Percentiles rank a stretch among this genome's conserved stretches.
phyloP scores from a whole-genome alignment of 2,113 vertebrate species.

The Lampris megalopsis region DNA sequence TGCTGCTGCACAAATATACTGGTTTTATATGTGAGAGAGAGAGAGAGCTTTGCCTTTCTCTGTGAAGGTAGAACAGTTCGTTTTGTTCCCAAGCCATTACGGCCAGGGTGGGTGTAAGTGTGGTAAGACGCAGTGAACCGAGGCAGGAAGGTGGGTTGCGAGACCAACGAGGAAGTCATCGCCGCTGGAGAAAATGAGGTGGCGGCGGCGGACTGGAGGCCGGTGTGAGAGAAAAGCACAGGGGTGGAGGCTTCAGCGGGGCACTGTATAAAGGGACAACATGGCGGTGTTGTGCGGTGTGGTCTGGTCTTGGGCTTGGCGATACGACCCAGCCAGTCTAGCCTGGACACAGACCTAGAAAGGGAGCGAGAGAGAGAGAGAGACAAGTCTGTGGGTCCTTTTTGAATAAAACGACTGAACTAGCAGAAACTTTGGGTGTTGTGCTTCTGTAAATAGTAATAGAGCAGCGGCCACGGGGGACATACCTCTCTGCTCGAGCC shows the following conservation, averaged over 20 bases:
- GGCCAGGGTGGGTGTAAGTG: constrained; percentile 38
- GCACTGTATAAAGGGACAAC: constrained; percentile 13
- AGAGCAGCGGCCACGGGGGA: constrained; percentile 49
- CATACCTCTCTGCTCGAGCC: constrained; percentile 30
- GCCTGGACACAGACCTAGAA: constrained; percentile 16
- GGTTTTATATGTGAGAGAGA: constrained; percentile 39
- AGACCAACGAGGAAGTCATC: constrained; percentile 49
- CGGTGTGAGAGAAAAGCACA: constrained; percentile 37
- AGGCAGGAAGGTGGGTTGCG: constrained; percentile 43
- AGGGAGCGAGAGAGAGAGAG: neutral
- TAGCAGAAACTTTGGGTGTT: constrained; percentile 30
- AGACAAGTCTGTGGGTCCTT: neutral
- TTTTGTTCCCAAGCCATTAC: constrained; percentile 42
- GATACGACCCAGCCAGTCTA: constrained; percentile 38
- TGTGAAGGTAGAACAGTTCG: constrained; percentile 31
- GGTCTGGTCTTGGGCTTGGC: too few species aligned
- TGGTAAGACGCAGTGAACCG: constrained; percentile 40
- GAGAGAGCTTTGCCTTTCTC: constrained; percentile 16
- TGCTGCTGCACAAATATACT: constrained; percentile 41
- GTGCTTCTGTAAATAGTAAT: constrained; percentile 67
- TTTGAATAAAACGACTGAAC: constrained; percentile 13
- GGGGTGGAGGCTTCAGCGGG: constrained; percentile 33
- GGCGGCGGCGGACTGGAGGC: constrained; percentile 46
- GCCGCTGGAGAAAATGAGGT: constrained; percentile 56
- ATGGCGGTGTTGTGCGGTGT: constrained; percentile 33